Evolutionary conservation across 2,797 vertebrate species (phyloP).

Genomic region (Sebastes vulpes): DNA sequence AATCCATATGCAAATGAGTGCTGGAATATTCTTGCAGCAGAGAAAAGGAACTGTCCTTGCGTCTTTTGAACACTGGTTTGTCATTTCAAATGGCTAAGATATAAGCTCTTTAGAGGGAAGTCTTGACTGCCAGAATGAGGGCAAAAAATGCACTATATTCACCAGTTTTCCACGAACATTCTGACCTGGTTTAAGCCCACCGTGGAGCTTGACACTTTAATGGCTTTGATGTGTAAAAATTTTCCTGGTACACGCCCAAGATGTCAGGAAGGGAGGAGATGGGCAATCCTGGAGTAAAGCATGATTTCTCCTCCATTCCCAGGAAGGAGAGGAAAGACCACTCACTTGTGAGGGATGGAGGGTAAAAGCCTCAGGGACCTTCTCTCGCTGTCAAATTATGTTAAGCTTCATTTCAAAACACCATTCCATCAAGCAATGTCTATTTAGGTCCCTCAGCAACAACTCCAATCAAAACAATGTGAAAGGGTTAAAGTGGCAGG

Average conservation of each 20-base stretch:
- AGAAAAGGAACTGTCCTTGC: slow-evolving; percentile 38
- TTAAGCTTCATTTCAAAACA: slow-evolving; percentile 26
- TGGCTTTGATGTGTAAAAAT: slow-evolving; percentile 76
- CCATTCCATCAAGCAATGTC: background rate
- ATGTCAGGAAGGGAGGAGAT: slow-evolving; percentile 41
- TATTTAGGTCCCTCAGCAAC: slow-evolving; percentile 1
- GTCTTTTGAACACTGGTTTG: slow-evolving; percentile 35
- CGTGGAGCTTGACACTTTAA: slow-evolving; percentile 74
- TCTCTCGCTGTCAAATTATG: slow-evolving; percentile 27
- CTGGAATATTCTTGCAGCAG: slow-evolving; percentile 31
- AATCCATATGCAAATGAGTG: slow-evolving; percentile 62
- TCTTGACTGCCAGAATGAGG: slow-evolving; percentile 62
- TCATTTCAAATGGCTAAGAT: slow-evolving; percentile 42
- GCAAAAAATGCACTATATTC: slow-evolving; percentile 55
- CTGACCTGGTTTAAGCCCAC: slow-evolving; percentile 62
- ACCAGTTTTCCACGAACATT: slow-evolving; percentile 44
- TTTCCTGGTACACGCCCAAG: slow-evolving; percentile 43
- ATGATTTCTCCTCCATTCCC: slow-evolving; percentile 24
- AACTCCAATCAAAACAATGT: slow-evolving; percentile 2
- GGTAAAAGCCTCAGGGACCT: slow-evolving; percentile 18
- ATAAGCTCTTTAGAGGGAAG: slow-evolving; percentile 42
- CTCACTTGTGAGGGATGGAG: slow-evolving; percentile 1
- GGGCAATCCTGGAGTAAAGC: slow-evolving; percentile 4
- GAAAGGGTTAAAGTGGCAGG: background rate
- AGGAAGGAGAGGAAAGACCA: slow-evolving; percentile 30